Percentiles rank a stretch among this genome's conserved stretches.
Conservation (phyloP, 2,113 vertebrate genomes). For the Isichthys henryi region DNA sequence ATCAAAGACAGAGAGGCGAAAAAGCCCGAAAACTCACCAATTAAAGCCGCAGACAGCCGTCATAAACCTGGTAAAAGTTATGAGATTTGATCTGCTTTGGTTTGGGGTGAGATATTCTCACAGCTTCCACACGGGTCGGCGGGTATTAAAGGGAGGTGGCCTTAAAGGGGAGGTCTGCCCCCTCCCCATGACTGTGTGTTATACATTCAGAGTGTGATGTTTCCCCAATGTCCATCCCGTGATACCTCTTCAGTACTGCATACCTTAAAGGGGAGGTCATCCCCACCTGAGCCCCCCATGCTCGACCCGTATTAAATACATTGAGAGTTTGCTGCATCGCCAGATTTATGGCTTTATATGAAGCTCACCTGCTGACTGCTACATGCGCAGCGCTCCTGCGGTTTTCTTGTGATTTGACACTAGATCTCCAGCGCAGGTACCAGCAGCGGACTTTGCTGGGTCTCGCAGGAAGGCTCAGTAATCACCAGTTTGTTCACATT, state of each 20-base stretch:
- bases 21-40: not conserved
- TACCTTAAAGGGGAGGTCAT: not conserved
- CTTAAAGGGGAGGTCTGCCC: slow-evolving; percentile 13
- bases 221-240: not conserved
- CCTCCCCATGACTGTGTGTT: not conserved
- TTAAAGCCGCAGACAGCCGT: not conserved
- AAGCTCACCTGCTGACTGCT: not conserved
- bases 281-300: not conserved
- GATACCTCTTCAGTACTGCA: not conserved
- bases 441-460: too few species aligned
- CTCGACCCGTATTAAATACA: not conserved
- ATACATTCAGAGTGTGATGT: not conserved
- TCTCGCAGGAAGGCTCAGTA: too few species aligned
- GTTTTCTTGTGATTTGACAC: not conserved
- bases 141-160: slow-evolving; percentile 9
- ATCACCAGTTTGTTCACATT: too few species aligned
- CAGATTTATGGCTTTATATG: too few species aligned
- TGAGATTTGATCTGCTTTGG: not conserved
- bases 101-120: not conserved
- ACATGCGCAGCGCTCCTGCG: too few species aligned
- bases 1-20: not conserved
- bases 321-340: not conserved
- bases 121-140: slow-evolving; percentile 11
- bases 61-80: not conserved
- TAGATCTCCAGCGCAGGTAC: not conserved